Evolutionary conservation across 1,140 invertebrate species (phyloP).

Genomic region (Muscidifurax raptorellus): DNA sequence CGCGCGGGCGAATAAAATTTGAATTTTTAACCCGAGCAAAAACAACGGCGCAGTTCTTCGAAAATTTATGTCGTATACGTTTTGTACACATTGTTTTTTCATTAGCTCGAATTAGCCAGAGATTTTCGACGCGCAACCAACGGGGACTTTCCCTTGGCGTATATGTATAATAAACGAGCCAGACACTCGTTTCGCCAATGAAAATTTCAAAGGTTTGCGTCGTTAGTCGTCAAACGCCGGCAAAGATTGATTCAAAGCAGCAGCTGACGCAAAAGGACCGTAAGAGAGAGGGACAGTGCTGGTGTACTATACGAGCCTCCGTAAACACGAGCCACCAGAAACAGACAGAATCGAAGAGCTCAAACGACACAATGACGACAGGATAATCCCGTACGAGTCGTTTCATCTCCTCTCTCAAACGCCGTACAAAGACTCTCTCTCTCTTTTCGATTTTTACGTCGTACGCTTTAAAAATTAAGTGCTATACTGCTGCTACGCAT

Average conservation of each 20-base stretch:
- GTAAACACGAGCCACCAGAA: constrained; percentile 31
- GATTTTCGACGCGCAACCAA: no score
- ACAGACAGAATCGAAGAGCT: constrained; percentile 49
- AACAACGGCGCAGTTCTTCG: constrained; percentile 14
- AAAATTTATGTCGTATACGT: constrained; percentile 29
- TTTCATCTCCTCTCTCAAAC: neutral
- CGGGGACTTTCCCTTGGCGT: neutral
- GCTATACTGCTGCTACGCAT: no score
- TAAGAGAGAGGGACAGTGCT: neutral
- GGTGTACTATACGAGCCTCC: constrained; percentile 12
- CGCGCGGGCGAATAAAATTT: constrained; percentile 38
- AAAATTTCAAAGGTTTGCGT: constrained; percentile 47
- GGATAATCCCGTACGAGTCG: neutral
- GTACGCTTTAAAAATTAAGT: neutral
- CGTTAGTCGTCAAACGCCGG: constrained; percentile 44
- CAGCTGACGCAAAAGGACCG: neutral
- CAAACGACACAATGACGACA: constrained; percentile 34
- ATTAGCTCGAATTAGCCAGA: neutral
- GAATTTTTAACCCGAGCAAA: constrained; percentile 26
- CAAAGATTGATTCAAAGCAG: constrained; percentile 47
- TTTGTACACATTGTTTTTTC: neutral
- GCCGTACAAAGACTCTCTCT: neutral
- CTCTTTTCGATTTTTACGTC: neutral
- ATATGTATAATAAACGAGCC: constrained; percentile 1
- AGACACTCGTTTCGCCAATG: constrained; percentile 34